These are phyloP conservation scores for Furnarius figulus DNA, from an alignment of 2,113 vertebrate species.

Conservation along the genomic window DNA sequence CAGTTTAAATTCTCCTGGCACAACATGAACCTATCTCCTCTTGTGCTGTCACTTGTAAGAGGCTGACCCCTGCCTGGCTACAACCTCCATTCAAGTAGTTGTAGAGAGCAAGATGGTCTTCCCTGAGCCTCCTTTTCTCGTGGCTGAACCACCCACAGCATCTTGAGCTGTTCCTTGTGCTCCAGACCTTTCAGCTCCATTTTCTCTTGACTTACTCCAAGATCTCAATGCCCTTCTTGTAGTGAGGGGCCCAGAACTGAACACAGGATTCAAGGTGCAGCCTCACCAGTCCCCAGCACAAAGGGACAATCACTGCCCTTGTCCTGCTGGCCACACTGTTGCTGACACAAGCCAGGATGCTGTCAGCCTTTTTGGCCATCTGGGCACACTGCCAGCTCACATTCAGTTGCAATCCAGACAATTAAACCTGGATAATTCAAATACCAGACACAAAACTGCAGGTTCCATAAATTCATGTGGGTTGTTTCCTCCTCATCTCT, in stretches of 20 bases:
- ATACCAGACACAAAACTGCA: not conserved
- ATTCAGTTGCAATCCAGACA: not conserved
- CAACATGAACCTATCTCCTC: not conserved
- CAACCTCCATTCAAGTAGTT: not conserved
- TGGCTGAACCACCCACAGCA: not conserved
- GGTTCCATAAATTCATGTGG: not conserved
- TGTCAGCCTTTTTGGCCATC: not conserved
- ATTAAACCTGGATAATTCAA: not conserved
- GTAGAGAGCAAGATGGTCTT: not conserved
- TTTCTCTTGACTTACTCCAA: not conserved
- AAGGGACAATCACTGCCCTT: not conserved
- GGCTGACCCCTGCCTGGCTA: fast-evolving
- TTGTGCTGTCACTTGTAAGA: not conserved
- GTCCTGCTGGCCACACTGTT: not conserved
- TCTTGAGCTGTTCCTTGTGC: not conserved
- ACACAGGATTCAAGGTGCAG: not conserved
- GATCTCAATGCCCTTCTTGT: not conserved
- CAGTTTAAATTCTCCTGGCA: not conserved
- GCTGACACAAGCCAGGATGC: not conserved
- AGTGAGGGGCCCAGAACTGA: not conserved
- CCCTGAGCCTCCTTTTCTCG: not conserved
- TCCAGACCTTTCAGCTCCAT: not conserved
- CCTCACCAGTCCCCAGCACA: not conserved
- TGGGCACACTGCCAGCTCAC: not conserved
- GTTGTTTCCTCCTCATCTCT: not conserved